Conservation (phyloP, 2,797 vertebrate species). For the Simalia tracyae region DNA sequence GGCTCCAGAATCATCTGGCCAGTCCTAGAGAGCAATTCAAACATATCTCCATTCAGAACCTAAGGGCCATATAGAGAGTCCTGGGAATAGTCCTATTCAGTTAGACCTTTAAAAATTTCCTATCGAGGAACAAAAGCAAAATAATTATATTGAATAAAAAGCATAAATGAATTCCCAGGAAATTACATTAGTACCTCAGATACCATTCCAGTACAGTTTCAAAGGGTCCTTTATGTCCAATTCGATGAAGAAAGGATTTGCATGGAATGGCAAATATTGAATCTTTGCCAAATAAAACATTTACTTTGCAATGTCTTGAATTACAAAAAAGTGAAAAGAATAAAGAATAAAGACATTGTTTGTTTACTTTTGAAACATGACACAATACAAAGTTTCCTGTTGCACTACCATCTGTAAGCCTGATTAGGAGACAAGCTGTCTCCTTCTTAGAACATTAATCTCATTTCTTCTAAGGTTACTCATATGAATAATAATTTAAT, state of each 20-base stretch:
- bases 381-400: background rate
- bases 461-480: background rate
- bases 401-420: background rate
- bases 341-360: background rate
- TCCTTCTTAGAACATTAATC: background rate
- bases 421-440: background rate
- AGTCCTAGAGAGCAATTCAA: background rate
- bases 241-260: background rate
- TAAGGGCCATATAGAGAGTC: background rate
- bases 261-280: conserved; percentile 18
- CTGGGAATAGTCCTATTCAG: background rate
- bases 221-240: conserved; percentile 13
- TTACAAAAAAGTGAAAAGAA: background rate
- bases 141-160: conserved; percentile 1
- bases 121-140: conserved; percentile 1
- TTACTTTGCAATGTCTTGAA: conserved; percentile 10
- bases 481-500: background rate
- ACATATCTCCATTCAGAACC: background rate
- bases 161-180: conserved; percentile 4
- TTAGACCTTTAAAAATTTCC: background rate
- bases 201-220: conserved; percentile 6
- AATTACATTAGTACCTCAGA: conserved; percentile 24
- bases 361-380: conserved; percentile 12
- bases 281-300: conserved; percentile 30
- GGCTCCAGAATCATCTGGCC: background rate